Conservation (phyloP, 2,888 invertebrate genomes). For the Noctuana brunneofusca region DNA sequence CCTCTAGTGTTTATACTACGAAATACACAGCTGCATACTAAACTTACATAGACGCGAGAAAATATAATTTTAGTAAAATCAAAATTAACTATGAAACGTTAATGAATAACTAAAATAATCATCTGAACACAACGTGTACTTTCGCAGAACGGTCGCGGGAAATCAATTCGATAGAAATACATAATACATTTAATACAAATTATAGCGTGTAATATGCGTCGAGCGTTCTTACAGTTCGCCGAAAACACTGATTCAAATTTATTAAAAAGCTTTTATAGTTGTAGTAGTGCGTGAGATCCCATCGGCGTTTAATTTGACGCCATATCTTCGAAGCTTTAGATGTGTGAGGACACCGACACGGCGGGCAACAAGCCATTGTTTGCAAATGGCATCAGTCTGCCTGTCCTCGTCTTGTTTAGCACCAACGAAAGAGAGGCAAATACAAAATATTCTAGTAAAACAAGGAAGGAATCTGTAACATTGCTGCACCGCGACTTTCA, state of each 20-base stretch:
- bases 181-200: neutral
- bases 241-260: neutral
- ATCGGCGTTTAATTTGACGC: conserved; percentile 68
- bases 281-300: conserved; percentile 39
- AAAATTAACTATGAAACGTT: no score
- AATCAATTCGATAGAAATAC: conserved; percentile 8
- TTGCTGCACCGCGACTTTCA: conserved; percentile 39
- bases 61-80: neutral
- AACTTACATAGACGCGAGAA: neutral
- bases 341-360: conserved; percentile 66
- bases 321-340: conserved; percentile 65
- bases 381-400: conserved; percentile 74
- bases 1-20: conserved; percentile 9
- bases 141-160: neutral
- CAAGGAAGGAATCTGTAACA: conserved; percentile 49
- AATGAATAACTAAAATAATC: no score
- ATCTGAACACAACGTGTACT: neutral
- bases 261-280: conserved; percentile 10
- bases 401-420: conserved; percentile 55
- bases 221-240: neutral
- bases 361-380: conserved; percentile 79
- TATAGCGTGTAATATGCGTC: neutral
- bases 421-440: conserved; percentile 37
- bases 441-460: conserved; percentile 37
- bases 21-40: neutral